Base-by-base conservation (phyloP, 2,888 invertebrate species). In the Ennomos fuscantarius region DNA sequence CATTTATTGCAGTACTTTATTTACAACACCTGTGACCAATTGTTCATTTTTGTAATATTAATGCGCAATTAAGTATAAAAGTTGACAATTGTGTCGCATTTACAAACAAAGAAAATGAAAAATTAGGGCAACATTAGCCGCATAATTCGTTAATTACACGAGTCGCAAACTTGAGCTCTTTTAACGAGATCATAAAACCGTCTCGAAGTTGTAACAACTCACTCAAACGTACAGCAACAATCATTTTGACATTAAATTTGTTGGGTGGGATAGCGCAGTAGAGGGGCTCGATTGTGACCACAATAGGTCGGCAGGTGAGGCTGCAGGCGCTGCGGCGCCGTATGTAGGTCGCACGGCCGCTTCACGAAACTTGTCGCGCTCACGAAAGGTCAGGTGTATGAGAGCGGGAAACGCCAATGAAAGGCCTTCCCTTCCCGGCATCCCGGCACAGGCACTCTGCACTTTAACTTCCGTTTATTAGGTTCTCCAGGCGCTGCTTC, bases 361-460 rank as follows among this genome's bases (percentile, higher is more conserved):
- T 86, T 88, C 88, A 82, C 82, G 87, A 86, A 90, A 87, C 89
- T 89, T 82, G 89, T 88, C 87, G 85, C 85, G 81, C 84, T 74
- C 82, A 81, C 79, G 76, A 90, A 91, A 92, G 91, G 90, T 90
- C 91, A 92, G 89, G 89, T 89, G 89, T 89, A 87, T 88, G 86
- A 86, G 87, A 88, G 83, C 88, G 86, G 86, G 86, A 88, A 89
- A 86, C 82, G 82, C 79, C 87, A 82, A 84, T 82, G 84, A 84
- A 82, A 81, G 78, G 81, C 76, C 78, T 81, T 76, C 78, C 76
- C 53, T 75, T 76, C 76, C 76, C 72, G 68, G 76, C 67, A 60
- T 43, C 60, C 50, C 55, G 57, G 58, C 56, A 41, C 74, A 72
- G 71, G 71, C 68, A 65, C 78, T 67, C 71, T 70, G 76, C 77